Evolutionary conservation across 2,113 vertebrate species (phyloP).

Genomic region (Cairina moschata): DNA sequence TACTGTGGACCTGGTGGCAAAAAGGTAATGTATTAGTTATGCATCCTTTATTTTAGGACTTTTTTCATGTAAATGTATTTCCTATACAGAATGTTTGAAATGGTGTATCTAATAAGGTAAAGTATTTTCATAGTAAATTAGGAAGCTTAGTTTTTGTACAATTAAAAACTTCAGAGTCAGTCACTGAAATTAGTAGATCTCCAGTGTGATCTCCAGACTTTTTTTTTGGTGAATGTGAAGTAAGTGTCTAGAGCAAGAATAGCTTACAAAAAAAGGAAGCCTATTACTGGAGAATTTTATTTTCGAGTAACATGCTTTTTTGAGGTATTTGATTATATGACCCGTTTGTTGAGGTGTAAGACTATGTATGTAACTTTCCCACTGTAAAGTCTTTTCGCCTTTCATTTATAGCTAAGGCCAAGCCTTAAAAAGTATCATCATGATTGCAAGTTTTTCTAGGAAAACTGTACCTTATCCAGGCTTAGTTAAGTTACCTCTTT

Average conservation of each 20-base stretch:
- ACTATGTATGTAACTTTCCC: background rate
- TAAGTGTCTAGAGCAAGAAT: background rate
- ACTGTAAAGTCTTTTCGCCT: background rate
- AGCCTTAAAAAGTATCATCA: background rate
- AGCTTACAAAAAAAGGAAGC: background rate
- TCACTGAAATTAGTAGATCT: background rate
- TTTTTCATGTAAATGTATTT: conserved; percentile 61
- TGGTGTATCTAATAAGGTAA: background rate
- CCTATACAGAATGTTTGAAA: background rate
- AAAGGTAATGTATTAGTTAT: conserved; percentile 91
- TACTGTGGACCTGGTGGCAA: conserved; percentile 89
- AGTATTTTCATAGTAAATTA: conserved; percentile 1
- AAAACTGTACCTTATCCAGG: background rate
- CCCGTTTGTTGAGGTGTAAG: conserved; percentile 4
- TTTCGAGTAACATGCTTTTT: conserved; percentile 37
- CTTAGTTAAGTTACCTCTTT: background rate
- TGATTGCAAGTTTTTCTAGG: background rate
- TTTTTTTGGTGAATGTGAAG: conserved; percentile 47
- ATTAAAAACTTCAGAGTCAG: background rate
- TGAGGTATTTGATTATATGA: background rate
- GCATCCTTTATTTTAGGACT: conserved; percentile 75
- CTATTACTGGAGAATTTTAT: conserved; percentile 50
- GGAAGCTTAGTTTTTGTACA: background rate
- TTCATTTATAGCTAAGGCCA: background rate
- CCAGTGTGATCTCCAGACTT: background rate